phyloP scores from a whole-genome alignment of 2,888 invertebrate species.

The Nesidiocoris tenuis region DNA sequence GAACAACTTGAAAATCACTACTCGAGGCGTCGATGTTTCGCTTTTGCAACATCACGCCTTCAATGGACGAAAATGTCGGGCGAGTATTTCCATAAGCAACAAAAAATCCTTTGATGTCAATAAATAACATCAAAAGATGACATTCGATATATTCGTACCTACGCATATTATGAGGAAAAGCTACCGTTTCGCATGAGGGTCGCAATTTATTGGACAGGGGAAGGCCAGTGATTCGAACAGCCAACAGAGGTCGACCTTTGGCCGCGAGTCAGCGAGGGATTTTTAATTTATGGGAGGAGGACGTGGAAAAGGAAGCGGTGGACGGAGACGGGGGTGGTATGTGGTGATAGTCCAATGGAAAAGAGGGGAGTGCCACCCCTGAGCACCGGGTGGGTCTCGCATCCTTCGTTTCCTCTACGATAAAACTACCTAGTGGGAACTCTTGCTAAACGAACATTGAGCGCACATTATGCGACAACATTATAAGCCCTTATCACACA shows the following conservation, averaged over 20 bases:
- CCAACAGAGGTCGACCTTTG: neutral
- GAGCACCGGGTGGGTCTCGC: neutral
- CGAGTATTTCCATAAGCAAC: too few relatives aligned
- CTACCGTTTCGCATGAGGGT: neutral
- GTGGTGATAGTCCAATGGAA: neutral
- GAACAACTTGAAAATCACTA: too few relatives aligned
- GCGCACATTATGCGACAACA: too few relatives aligned
- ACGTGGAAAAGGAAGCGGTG: neutral
- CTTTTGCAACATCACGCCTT: too few relatives aligned
- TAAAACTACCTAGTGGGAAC: neutral
- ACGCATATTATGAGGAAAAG: neutral
- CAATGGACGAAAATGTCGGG: too few relatives aligned
- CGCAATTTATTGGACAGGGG: neutral
- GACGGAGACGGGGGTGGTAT: neutral
- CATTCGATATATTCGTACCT: neutral
- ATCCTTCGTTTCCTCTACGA: neutral
- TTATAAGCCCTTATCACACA: too few relatives aligned
- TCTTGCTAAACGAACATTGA: neutral
- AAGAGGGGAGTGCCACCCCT: neutral
- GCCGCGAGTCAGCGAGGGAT: neutral
- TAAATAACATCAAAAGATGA: neutral
- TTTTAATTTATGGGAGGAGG: neutral
- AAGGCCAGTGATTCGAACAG: neutral
- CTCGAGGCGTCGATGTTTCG: too few relatives aligned
- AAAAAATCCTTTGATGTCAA: too few relatives aligned